Percentiles rank a stretch among this genome's conserved stretches.
phyloP scores from a whole-genome alignment of 1,140 invertebrate species.

The Trypoxylus dichotomus region DNA sequence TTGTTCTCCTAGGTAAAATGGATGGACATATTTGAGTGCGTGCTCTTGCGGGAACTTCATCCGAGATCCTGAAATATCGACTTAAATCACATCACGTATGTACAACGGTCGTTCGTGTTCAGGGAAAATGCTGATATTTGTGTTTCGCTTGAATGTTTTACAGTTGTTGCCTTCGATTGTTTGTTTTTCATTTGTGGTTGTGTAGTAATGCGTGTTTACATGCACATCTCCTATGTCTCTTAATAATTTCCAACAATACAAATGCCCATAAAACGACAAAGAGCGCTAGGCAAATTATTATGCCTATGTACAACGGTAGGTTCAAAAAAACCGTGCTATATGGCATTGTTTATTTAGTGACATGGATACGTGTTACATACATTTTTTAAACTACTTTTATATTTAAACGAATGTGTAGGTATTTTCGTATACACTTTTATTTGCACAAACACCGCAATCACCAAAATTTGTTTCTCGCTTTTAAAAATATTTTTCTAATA shows the following conservation, averaged over 20 bases:
- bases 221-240: neutral
- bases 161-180: slow-evolving; percentile 10
- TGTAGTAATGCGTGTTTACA: neutral
- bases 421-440: no score
- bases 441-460: no score
- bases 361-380: no score
- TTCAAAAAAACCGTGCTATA: no score
- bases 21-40: neutral
- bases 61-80: neutral
- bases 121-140: slow-evolving; percentile 17
- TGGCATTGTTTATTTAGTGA: no score
- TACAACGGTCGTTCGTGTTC: slow-evolving; percentile 18
- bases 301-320: no score
- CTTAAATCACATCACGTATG: slow-evolving; percentile 25
- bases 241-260: neutral
- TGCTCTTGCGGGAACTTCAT: neutral
- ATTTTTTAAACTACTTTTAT: no score
- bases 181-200: slow-evolving; percentile 20
- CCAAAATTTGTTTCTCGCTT: no score
- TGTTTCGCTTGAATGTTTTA: slow-evolving; percentile 17
- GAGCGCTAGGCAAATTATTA: no score
- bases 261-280: neutral
- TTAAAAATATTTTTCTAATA: no score
- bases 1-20: neutral
- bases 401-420: no score